A percentile compares a stretch with the other conserved stretches of the same genome.
phyloP scores from a whole-genome alignment of 1,140 invertebrate genomes.

The Hycleus cichorii region DNA sequence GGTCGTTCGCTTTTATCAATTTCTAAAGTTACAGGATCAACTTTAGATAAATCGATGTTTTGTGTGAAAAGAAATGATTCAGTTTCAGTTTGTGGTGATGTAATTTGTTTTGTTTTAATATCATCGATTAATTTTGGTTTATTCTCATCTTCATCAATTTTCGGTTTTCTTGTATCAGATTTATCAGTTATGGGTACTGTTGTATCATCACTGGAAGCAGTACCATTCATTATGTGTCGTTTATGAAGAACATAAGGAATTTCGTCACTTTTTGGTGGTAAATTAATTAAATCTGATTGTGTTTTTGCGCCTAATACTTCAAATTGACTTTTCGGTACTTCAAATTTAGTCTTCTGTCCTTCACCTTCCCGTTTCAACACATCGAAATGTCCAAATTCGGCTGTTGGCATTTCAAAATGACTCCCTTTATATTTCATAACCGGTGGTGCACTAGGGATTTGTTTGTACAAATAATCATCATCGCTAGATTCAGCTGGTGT shows the following conservation, averaged over 20 bases:
- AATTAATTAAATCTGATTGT: slow-evolving; percentile 40
- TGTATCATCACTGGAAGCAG: slow-evolving; percentile 47
- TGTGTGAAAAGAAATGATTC: slow-evolving; percentile 56
- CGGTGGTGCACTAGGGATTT: slow-evolving; percentile 61
- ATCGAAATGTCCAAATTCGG: slow-evolving; percentile 59
- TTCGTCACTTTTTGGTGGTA: slow-evolving; percentile 52
- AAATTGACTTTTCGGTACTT: slow-evolving; percentile 51
- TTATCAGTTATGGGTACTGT: slow-evolving; percentile 7
- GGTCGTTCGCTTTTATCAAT: slow-evolving; percentile 54
- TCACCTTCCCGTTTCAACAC: slow-evolving; percentile 47
- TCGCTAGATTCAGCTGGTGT: slow-evolving; percentile 75
- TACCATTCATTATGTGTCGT: slow-evolving; percentile 74
- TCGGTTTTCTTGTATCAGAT: slow-evolving; percentile 1
- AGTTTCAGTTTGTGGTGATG: slow-evolving; percentile 37
- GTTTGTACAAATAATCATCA: slow-evolving; percentile 65
- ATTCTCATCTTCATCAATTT: slow-evolving; percentile 1
- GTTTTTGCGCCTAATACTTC: slow-evolving; percentile 40
- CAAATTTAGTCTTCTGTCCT: slow-evolving; percentile 42
- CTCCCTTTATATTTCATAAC: slow-evolving; percentile 46
- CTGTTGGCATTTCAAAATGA: slow-evolving; percentile 43
- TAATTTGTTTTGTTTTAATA: slow-evolving; percentile 9
- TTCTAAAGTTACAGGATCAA: slow-evolving; percentile 60
- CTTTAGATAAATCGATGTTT: slow-evolving; percentile 62
- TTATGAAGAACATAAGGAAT: slow-evolving; percentile 79
- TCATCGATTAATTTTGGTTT: slow-evolving; percentile 3